Percentiles rank a stretch among this genome's conserved stretches.
These are phyloP conservation scores for Sinella curviseta DNA, from an alignment of 1,140 invertebrate species.

Conservation along the genomic window DNA sequence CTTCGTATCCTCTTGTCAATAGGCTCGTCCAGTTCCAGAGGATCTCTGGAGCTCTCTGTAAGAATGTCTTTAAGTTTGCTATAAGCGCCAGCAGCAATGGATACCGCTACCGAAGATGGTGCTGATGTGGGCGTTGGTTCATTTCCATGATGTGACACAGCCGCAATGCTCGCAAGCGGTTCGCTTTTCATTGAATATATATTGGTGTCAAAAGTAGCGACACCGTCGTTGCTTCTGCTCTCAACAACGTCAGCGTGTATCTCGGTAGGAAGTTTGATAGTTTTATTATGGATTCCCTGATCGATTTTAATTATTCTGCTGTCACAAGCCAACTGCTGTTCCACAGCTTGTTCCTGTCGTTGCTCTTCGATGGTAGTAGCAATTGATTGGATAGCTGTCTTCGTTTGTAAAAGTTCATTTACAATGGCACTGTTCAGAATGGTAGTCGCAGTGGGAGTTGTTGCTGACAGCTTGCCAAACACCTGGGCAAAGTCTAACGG, in stretches of 20 bases:
- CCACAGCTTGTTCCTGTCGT: neutral
- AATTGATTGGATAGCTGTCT: neutral
- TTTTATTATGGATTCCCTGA: neutral
- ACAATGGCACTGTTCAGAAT: neutral
- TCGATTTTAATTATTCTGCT: slow-evolving; percentile 14
- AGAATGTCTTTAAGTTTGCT: neutral
- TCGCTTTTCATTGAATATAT: no score
- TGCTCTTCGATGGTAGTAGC: neutral
- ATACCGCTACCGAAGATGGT: neutral
- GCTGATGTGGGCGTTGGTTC: neutral
- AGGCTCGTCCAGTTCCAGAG: neutral
- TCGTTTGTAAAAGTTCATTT: neutral
- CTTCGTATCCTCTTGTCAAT: neutral
- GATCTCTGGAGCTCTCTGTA: neutral
- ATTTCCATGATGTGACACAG: neutral
- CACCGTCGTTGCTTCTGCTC: neutral
- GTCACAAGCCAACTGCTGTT: neutral
- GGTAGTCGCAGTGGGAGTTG: neutral
- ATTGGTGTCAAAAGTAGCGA: neutral
- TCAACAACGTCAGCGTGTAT: neutral
- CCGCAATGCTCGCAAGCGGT: neutral
- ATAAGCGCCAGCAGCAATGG: no score
- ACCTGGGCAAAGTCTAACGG: slow-evolving; percentile 18
- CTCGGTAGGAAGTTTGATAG: neutral
- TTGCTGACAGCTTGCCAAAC: slow-evolving; percentile 12